phyloP scores from a whole-genome alignment of 2,888 invertebrate genomes.

The Craniophora ligustri region DNA sequence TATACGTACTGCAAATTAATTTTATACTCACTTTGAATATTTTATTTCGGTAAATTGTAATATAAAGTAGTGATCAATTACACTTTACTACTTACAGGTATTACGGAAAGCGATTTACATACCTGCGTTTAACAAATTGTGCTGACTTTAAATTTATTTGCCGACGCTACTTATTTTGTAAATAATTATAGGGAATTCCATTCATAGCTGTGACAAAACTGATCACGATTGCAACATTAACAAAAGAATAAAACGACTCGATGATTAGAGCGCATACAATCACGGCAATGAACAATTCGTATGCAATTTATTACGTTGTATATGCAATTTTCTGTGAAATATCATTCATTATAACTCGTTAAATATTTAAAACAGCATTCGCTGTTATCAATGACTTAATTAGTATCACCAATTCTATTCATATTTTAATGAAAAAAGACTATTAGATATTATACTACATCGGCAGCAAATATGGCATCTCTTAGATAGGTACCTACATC shows the following conservation, averaged over 20 bases:
- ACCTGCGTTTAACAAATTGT: too few relatives aligned
- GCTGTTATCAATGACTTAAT: slow-evolving; percentile 70
- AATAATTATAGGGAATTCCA: slow-evolving; percentile 69
- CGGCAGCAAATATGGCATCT: slow-evolving; percentile 3
- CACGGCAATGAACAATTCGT: slow-evolving; percentile 81
- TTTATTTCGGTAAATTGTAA: too few relatives aligned
- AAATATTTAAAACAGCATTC: slow-evolving; percentile 82
- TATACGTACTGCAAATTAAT: background rate
- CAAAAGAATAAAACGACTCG: slow-evolving; percentile 59
- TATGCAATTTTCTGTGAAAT: slow-evolving; percentile 77
- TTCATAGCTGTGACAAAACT: slow-evolving; percentile 63
- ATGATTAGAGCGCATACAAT: slow-evolving; percentile 68
- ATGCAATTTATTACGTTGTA: slow-evolving; percentile 78
- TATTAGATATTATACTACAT: slow-evolving; percentile 4
- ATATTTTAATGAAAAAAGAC: slow-evolving; percentile 30
- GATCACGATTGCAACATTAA: slow-evolving; percentile 51
- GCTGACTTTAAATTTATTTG: slow-evolving; percentile 33
- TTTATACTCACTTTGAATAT: too few relatives aligned
- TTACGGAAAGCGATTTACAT: too few relatives aligned
- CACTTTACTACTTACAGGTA: too few relatives aligned
- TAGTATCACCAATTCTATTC: slow-evolving; percentile 41
- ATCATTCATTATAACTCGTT: slow-evolving; percentile 83
- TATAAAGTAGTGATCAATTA: too few relatives aligned
- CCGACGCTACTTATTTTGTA: slow-evolving; percentile 46
- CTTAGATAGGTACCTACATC: slow-evolving; percentile 14